phyloP scores from a whole-genome alignment of 2,888 invertebrate species.

The Callosobruchus maculatus region DNA sequence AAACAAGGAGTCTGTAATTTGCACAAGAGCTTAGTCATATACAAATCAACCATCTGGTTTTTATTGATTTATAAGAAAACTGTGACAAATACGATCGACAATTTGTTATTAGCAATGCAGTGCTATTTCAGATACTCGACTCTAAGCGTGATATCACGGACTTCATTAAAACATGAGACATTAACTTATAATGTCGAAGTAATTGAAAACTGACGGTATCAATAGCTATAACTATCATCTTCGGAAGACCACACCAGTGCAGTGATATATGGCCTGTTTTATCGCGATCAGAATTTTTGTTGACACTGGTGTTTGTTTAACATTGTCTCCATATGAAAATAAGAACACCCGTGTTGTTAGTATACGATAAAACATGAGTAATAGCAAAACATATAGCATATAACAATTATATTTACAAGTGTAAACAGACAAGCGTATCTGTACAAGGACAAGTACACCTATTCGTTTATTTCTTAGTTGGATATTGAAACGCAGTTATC shows the following conservation, averaged over 20 bases:
- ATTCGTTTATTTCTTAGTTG: background rate
- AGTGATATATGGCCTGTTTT: background rate
- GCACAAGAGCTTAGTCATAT: too few species aligned
- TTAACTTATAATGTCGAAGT: background rate
- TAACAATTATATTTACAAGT: slow-evolving; percentile 11
- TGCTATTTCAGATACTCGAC: background rate
- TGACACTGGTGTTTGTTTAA: background rate
- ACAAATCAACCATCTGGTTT: too few species aligned
- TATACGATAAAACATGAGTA: slow-evolving; percentile 13
- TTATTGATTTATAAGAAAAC: too few species aligned
- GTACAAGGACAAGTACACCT: slow-evolving; percentile 8
- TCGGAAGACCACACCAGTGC: background rate
- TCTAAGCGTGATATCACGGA: background rate
- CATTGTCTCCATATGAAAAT: background rate
- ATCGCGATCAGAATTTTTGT: background rate
- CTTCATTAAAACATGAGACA: background rate
- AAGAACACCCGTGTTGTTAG: slow-evolving; percentile 17
- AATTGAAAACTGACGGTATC: background rate
- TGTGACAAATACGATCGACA: too few species aligned
- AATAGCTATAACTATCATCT: background rate
- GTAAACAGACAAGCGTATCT: slow-evolving; percentile 11
- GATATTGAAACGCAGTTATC: background rate
- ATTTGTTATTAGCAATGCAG: too few species aligned
- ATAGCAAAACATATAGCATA: slow-evolving; percentile 13
- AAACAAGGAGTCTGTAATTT: too few species aligned